Evolutionary conservation across 2,797 vertebrate genomes (phyloP).

Genomic region (Heteromormyrus szaboi): DNA sequence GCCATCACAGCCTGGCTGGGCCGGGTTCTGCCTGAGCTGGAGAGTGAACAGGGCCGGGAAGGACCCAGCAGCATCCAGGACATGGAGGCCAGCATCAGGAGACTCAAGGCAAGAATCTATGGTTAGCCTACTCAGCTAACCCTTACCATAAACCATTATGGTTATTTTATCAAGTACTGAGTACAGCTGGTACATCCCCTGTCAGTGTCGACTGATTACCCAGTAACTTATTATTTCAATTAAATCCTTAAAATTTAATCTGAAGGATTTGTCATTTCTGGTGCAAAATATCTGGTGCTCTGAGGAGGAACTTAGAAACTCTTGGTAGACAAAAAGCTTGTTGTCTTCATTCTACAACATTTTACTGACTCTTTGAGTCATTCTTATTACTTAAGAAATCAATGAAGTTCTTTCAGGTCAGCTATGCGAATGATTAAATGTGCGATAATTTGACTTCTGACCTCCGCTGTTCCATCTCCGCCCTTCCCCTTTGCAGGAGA

Average conservation of each 20-base stretch:
- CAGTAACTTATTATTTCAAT: background rate
- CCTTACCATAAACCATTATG: background rate
- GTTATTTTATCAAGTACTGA: background rate
- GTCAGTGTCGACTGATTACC: background rate
- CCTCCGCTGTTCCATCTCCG: background rate
- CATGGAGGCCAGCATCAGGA: constrained; percentile 63
- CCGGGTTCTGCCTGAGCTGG: constrained; percentile 67
- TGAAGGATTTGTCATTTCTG: background rate
- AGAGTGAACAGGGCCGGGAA: constrained; percentile 53
- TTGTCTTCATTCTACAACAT: background rate
- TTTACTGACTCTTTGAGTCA: background rate
- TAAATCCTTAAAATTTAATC: background rate
- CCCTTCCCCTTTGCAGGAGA: constrained; percentile 56
- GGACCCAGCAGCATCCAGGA: constrained; percentile 53
- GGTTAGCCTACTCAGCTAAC: background rate
- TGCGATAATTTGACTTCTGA: background rate
- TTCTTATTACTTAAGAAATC: background rate
- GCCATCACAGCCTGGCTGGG: constrained; percentile 75
- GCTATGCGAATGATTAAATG: background rate
- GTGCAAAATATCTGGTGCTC: background rate
- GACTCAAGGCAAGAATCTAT: constrained; percentile 64
- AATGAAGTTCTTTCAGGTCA: background rate
- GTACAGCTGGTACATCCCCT: background rate
- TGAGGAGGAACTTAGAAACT: background rate
- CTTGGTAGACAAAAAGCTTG: background rate